Conservation (phyloP, 2,888 invertebrate species). For the Thera obeliscata region DNA sequence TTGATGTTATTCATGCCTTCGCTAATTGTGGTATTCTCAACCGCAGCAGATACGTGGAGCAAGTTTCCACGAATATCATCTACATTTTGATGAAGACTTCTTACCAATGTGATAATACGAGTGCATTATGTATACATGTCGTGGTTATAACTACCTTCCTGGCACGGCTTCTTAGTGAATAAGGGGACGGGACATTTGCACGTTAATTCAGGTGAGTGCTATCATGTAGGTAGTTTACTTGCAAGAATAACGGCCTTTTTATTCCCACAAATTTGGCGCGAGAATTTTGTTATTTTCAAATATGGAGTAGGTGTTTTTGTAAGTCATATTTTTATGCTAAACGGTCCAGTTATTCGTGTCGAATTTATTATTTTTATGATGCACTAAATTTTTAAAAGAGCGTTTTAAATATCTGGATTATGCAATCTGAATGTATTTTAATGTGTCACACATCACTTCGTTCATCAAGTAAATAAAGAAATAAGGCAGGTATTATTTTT, state of each 20-base stretch:
- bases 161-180: background rate
- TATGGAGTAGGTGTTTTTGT: conserved; percentile 27
- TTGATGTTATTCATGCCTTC: too few species aligned
- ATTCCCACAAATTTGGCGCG: conserved; percentile 1
- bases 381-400: background rate
- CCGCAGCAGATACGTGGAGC: too few species aligned
- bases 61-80: too few species aligned
- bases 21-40: too few species aligned
- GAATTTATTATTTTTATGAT: background rate
- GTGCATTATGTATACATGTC: too few species aligned
- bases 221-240: background rate
- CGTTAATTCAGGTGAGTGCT: background rate
- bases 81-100: too few species aligned
- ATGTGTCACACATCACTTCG: background rate
- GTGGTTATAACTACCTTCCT: too few species aligned
- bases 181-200: background rate
- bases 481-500: background rate
- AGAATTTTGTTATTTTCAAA: conserved; percentile 9
- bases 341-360: conserved; percentile 1
- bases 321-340: conserved; percentile 13
- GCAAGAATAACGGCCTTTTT: background rate
- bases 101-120: too few species aligned
- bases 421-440: background rate
- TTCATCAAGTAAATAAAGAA: background rate
- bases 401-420: background rate